Evolutionary conservation across 2,113 vertebrate species (phyloP).

Genomic region (Austrofundulus limnaeus): DNA sequence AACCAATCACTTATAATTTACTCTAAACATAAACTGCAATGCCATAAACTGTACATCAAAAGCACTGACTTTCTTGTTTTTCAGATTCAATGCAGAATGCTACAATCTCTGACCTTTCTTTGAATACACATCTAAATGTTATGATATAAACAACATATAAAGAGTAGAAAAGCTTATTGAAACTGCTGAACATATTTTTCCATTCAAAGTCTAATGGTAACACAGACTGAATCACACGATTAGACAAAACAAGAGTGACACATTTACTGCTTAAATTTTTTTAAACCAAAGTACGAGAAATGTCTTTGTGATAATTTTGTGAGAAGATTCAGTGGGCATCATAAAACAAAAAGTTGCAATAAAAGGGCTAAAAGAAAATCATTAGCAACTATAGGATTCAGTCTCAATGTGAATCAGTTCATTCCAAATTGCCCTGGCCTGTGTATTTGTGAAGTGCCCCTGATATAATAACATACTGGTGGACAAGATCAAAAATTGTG

Average conservation of each 20-base stretch:
- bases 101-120: neutral
- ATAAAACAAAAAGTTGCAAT: constrained; percentile 49
- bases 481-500: constrained; percentile 95
- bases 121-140: neutral
- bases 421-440: constrained; percentile 95
- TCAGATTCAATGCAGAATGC: neutral
- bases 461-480: constrained; percentile 98
- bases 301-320: constrained; percentile 11
- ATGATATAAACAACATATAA: neutral
- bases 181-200: neutral
- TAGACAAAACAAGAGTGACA: neutral
- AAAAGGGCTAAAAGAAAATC: constrained; percentile 81
- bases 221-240: neutral
- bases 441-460: constrained; percentile 96
- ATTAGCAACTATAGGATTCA: constrained; percentile 87
- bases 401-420: constrained; percentile 95
- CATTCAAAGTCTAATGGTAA: neutral
- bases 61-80: neutral
- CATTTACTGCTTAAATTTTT: neutral
- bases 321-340: constrained; percentile 38
- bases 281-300: neutral
- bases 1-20: constrained; percentile 6
- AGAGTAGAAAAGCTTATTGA: accelerated
- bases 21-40: neutral
- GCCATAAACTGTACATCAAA: neutral